Percentiles rank a stretch among this genome's conserved stretches.
These are phyloP conservation scores for Ciconia maguari DNA, from an alignment of 2,113 vertebrate genomes.

Conservation along the genomic window DNA sequence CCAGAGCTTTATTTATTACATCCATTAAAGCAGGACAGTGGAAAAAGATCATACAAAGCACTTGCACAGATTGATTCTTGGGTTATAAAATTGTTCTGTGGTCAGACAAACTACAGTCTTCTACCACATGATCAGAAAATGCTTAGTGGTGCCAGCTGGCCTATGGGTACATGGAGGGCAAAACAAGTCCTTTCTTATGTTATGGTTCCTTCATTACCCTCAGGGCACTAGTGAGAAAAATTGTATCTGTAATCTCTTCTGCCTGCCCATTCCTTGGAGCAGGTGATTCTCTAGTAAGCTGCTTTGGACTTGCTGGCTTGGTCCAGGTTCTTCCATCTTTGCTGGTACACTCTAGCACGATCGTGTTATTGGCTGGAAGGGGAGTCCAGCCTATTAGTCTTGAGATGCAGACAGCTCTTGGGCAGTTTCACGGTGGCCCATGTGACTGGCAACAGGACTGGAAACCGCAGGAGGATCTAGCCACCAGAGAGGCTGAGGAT, in stretches of 20 bases:
- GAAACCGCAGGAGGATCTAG: not conserved
- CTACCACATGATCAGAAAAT: not conserved
- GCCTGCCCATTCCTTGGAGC: not conserved
- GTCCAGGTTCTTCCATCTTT: not conserved
- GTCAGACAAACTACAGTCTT: not conserved
- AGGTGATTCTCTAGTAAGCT: not conserved
- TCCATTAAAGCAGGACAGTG: not conserved
- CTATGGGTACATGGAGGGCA: not conserved
- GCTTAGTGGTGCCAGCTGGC: not conserved
- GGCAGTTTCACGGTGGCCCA: not conserved
- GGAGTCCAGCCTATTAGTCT: not conserved
- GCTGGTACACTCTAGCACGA: rapidly evolving
- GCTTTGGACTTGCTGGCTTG: not conserved
- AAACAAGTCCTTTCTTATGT: not conserved
- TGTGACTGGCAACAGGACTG: not conserved
- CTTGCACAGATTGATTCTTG: constrained; percentile 7
- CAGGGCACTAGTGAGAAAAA: not conserved
- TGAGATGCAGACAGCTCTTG: not conserved
- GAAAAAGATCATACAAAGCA: constrained; percentile 2
- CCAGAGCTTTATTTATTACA: constrained; percentile 15
- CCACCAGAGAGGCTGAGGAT: not conserved
- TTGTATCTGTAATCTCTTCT: not conserved
- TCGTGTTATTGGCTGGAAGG: not conserved
- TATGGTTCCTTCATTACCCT: not conserved
- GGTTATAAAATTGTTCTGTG: not conserved